These are phyloP conservation scores for Palloptera scutellata DNA, from an alignment of 2,888 invertebrate genomes.

Conservation along the genomic window DNA sequence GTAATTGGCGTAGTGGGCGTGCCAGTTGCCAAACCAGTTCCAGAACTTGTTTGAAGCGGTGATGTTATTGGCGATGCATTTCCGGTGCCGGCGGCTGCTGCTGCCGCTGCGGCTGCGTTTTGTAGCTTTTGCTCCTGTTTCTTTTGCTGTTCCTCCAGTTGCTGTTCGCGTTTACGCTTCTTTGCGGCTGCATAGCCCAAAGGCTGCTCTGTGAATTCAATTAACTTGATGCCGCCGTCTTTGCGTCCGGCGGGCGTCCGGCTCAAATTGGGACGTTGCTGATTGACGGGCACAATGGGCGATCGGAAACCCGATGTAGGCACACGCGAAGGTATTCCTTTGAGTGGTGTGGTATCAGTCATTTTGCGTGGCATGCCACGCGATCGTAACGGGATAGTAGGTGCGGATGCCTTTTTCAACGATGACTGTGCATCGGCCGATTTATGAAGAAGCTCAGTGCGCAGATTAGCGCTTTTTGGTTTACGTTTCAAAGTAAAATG, in stretches of 20 bases:
- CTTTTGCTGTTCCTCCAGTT: slow-evolving; percentile 73
- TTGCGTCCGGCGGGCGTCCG: slow-evolving; percentile 75
- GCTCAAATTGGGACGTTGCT: slow-evolving; percentile 67
- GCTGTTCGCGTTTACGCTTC: slow-evolving; percentile 84
- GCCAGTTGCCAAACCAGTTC: slow-evolving; percentile 32
- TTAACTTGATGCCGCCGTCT: slow-evolving; percentile 92
- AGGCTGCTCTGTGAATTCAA: slow-evolving; percentile 94
- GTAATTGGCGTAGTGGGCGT: slow-evolving; percentile 59
- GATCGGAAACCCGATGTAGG: slow-evolving; percentile 73
- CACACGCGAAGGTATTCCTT: slow-evolving; percentile 87
- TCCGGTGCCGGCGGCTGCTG: slow-evolving; percentile 51
- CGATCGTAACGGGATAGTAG: slow-evolving; percentile 87
- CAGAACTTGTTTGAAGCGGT: slow-evolving; percentile 30
- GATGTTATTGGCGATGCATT: slow-evolving; percentile 46
- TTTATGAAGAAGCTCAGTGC: slow-evolving; percentile 90
- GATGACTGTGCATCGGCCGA: slow-evolving; percentile 89
- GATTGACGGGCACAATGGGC: slow-evolving; percentile 62
- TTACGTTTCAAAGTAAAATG: slow-evolving; percentile 93
- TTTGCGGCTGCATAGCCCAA: slow-evolving; percentile 84
- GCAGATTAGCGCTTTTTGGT: slow-evolving; percentile 90
- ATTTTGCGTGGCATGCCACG: slow-evolving; percentile 93
- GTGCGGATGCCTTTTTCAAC: slow-evolving; percentile 86
- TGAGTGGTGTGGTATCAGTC: slow-evolving; percentile 94
- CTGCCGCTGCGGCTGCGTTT: slow-evolving; percentile 60
- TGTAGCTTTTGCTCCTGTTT: slow-evolving; percentile 67